Evolutionary conservation across 2,113 vertebrate genomes (phyloP).

Genomic region (Equus przewalskii): DNA sequence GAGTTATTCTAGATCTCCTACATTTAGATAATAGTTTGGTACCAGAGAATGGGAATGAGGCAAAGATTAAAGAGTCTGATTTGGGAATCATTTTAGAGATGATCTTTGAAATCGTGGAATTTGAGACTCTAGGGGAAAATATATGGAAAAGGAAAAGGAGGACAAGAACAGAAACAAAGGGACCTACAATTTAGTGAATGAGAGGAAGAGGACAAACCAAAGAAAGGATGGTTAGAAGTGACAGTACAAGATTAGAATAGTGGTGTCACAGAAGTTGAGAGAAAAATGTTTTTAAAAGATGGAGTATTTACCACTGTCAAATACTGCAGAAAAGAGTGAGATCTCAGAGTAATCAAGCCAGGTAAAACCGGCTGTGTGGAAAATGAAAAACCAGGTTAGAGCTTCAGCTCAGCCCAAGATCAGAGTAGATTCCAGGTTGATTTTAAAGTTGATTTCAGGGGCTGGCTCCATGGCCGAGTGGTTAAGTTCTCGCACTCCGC

Average conservation of each 20-base stretch:
- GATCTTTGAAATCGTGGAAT: background rate
- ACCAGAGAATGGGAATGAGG: background rate
- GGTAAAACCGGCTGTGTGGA: background rate
- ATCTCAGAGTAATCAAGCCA: background rate
- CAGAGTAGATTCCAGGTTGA: background rate
- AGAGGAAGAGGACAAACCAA: background rate
- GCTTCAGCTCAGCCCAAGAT: background rate
- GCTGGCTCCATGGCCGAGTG: too few species aligned
- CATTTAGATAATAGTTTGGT: conserved; percentile 17
- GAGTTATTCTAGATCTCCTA: background rate
- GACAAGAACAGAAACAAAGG: background rate
- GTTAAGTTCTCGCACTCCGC: too few species aligned
- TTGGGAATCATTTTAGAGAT: conserved; percentile 15
- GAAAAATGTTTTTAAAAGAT: background rate
- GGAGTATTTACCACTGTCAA: background rate
- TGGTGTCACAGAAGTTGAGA: background rate
- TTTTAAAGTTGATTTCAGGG: background rate
- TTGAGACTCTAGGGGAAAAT: background rate
- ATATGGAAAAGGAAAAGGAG: background rate
- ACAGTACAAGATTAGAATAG: background rate
- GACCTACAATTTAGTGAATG: background rate
- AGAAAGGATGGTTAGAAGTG: background rate
- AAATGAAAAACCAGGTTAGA: background rate
- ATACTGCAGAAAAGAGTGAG: background rate
- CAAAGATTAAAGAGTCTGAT: background rate